phyloP scores from a whole-genome alignment of 2,113 vertebrate genomes.

The Hyla sarda region DNA sequence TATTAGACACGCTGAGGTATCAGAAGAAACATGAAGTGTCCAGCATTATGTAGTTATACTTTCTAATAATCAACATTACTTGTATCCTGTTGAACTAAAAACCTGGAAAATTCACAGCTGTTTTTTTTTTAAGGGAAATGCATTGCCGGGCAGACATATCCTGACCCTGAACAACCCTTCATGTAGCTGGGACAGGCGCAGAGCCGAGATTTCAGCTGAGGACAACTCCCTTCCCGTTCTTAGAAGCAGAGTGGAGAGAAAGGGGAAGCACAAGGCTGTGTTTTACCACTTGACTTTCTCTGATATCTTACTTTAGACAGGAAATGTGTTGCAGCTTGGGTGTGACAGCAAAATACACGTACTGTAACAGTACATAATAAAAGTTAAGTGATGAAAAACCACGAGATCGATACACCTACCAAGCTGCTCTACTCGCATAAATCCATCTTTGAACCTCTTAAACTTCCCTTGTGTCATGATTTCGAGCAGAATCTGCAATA shows the following conservation, averaged over 20 bases:
- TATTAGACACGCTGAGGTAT: background rate
- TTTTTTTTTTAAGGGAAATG: constrained; percentile 19
- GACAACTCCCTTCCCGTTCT: constrained; percentile 59
- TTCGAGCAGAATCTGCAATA: background rate
- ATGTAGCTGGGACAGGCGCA: constrained; percentile 50
- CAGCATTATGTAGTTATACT: constrained; percentile 16
- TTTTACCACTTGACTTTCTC: constrained; percentile 21
- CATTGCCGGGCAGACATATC: constrained; percentile 36
- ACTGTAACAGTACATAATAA: constrained; percentile 49
- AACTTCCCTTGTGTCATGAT: background rate
- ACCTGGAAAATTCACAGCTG: constrained; percentile 33
- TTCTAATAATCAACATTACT: constrained; percentile 38
- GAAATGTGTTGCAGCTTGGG: constrained; percentile 52
- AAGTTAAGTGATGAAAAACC: constrained; percentile 18
- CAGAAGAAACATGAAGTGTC: background rate
- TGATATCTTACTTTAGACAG: constrained; percentile 53
- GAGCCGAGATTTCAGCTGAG: constrained; percentile 54
- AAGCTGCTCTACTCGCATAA: constrained; percentile 10
- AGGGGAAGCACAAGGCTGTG: constrained; percentile 44
- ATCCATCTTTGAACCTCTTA: constrained; percentile 25
- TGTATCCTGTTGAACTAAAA: constrained; percentile 30
- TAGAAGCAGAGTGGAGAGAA: constrained; percentile 45
- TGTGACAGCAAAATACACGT: constrained; percentile 51
- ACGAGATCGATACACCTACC: constrained; percentile 13
- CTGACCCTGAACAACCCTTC: constrained; percentile 57